Percentiles rank a stretch among this genome's conserved stretches.
Evolutionary conservation across 2,113 vertebrate genomes (phyloP).

Genomic region (Takifugu flavidus): DNA sequence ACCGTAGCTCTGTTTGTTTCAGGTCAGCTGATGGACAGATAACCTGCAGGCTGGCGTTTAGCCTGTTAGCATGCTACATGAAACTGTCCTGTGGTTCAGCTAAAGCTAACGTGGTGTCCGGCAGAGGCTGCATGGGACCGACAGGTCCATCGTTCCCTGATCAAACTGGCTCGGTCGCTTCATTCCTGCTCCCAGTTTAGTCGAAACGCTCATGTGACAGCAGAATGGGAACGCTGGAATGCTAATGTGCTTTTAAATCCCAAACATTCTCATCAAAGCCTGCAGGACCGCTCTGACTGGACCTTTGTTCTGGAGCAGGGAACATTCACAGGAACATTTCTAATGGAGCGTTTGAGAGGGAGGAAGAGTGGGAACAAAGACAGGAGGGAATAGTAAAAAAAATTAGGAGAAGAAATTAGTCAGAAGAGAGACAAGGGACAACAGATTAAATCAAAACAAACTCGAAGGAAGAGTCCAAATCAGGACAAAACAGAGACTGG

Average conservation of each 20-base stretch:
- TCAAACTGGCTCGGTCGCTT: no score
- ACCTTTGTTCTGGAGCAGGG: constrained; percentile 34
- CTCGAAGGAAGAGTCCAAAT: no score
- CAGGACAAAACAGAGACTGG: no score
- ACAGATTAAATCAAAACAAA: no score
- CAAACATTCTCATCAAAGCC: constrained; percentile 13
- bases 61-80: constrained; percentile 18
- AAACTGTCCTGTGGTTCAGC: no score
- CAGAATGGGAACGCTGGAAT: constrained; percentile 49
- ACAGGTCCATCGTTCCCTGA: no score
- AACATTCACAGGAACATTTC: no score
- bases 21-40: constrained; percentile 12
- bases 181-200: neutral
- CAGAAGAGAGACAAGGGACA: no score
- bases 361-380: no score
- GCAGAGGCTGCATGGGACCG: neutral
- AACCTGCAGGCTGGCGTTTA: constrained; percentile 1
- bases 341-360: no score
- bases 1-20: constrained; percentile 17
- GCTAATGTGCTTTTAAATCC: constrained; percentile 53
- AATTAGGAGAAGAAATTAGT: no score
- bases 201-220: constrained; percentile 20
- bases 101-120: neutral
- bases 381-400: no score
- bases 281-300: constrained; percentile 33